These are phyloP conservation scores for Seriola quinqueradiata DNA, from an alignment of 2,113 vertebrate genomes.

Conservation along the genomic window DNA sequence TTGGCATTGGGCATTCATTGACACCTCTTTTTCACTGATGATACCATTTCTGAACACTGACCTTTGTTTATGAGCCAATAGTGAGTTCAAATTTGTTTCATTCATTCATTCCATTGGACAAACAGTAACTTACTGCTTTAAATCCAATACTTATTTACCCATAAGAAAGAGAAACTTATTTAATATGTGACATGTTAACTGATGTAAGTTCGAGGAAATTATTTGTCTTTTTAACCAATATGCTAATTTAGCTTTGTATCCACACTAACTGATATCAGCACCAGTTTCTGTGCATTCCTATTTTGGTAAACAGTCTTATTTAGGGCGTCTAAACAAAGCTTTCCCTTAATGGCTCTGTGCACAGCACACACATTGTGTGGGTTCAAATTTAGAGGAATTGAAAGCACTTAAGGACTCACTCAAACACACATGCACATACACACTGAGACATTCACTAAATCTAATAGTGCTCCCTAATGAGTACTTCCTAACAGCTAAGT, in stretches of 20 bases:
- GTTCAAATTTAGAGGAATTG: conserved; percentile 44
- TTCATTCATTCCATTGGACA: conserved; percentile 9
- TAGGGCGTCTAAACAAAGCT: conserved; percentile 57
- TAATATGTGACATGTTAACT: not conserved
- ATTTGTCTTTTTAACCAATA: not conserved
- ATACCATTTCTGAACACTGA: conserved; percentile 35
- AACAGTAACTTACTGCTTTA: not conserved
- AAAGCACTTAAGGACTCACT: conserved; percentile 11
- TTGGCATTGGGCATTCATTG: conserved; percentile 53
- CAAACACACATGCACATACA: conserved; percentile 17
- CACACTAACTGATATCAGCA: conserved; percentile 9
- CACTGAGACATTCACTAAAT: conserved; percentile 60
- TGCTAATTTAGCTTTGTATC: not conserved
- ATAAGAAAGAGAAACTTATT: not conserved
- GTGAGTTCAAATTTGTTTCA: not conserved
- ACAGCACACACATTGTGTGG: conserved; percentile 31
- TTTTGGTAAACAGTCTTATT: conserved; percentile 50
- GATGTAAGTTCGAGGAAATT: not conserved
- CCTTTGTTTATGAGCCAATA: conserved; percentile 14
- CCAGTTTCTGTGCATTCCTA: conserved; percentile 25
- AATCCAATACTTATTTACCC: not conserved
- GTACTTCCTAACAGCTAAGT: conserved; percentile 56
- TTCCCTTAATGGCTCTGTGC: conserved; percentile 36
- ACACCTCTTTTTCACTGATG: conserved; percentile 49
- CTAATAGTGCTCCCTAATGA: conserved; percentile 63